These are phyloP conservation scores for Hypsopygia costalis DNA, from an alignment of 2,888 invertebrate genomes.

Conservation along the genomic window DNA sequence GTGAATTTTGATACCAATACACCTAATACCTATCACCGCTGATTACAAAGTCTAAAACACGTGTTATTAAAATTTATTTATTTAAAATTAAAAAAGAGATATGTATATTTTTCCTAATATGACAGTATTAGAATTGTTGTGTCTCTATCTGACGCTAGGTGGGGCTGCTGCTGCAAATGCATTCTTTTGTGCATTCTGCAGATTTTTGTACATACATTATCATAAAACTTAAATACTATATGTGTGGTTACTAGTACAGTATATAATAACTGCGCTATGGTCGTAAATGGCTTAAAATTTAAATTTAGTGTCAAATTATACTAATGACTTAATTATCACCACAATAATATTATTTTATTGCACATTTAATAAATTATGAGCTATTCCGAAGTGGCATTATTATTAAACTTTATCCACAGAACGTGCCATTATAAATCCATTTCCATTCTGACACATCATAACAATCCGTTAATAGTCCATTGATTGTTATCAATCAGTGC, in stretches of 20 bases:
- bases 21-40: too few relatives aligned
- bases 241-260: too few relatives aligned
- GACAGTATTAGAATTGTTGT: slow-evolving; percentile 1
- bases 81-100: too few relatives aligned
- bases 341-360: slow-evolving; percentile 13
- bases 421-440: slow-evolving; percentile 30
- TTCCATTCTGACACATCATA: slow-evolving; percentile 45
- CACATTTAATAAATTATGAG: background rate
- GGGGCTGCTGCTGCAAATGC: slow-evolving; percentile 14
- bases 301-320: too few relatives aligned
- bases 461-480: slow-evolving; percentile 34
- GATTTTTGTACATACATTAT: too few relatives aligned
- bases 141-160: slow-evolving; percentile 16
- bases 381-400: background rate
- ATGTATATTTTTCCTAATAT: background rate
- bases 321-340: background rate
- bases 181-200: too few relatives aligned
- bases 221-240: too few relatives aligned
- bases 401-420: slow-evolving; percentile 1
- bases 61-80: too few relatives aligned
- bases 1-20: too few relatives aligned
- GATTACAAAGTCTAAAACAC: too few relatives aligned
- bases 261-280: too few relatives aligned
- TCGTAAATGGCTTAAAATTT: too few relatives aligned
- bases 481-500: slow-evolving; percentile 14